phyloP scores from a whole-genome alignment of 2,113 vertebrate genomes.

The Procavia capensis region DNA sequence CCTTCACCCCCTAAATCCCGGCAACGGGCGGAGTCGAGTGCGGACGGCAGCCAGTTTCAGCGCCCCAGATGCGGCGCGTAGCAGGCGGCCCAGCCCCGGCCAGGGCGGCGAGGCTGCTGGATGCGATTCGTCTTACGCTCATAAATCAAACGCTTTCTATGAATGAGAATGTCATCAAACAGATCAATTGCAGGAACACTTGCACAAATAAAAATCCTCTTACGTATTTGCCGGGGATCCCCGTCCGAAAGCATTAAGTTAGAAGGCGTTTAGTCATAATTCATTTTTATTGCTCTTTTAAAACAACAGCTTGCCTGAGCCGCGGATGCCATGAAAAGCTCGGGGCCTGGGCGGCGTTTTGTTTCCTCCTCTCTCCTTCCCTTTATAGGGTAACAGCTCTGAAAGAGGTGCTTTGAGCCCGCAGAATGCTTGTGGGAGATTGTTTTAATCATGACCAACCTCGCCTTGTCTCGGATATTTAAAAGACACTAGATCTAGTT shows the following conservation, averaged over 20 bases:
- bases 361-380: conserved; percentile 61
- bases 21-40: neutral
- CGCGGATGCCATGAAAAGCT: conserved; percentile 83
- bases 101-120: conserved; percentile 85
- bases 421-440: neutral
- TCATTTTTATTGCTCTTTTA: conserved; percentile 99
- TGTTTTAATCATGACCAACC: conserved; percentile 9
- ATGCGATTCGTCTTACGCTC: conserved; percentile 91
- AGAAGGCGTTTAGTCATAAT: conserved; percentile 95
- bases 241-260: conserved; percentile 92
- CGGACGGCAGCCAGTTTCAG: neutral
- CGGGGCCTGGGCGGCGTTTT: conserved; percentile 65
- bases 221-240: conserved; percentile 95
- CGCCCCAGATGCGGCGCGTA: neutral
- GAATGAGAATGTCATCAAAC: conserved; percentile 98
- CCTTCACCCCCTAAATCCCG: neutral
- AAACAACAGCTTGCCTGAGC: conserved; percentile 93
- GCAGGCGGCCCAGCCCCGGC: conserved; percentile 78
- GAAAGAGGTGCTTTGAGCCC: conserved; percentile 71
- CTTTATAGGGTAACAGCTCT: conserved; percentile 18
- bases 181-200: conserved; percentile 96
- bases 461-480: conserved; percentile 4
- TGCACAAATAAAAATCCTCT: conserved; percentile 98
- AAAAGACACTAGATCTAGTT: neutral
- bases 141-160: conserved; percentile 99